Conservation (phyloP, 2,113 vertebrate species). For the Mionectes macconnelli region DNA sequence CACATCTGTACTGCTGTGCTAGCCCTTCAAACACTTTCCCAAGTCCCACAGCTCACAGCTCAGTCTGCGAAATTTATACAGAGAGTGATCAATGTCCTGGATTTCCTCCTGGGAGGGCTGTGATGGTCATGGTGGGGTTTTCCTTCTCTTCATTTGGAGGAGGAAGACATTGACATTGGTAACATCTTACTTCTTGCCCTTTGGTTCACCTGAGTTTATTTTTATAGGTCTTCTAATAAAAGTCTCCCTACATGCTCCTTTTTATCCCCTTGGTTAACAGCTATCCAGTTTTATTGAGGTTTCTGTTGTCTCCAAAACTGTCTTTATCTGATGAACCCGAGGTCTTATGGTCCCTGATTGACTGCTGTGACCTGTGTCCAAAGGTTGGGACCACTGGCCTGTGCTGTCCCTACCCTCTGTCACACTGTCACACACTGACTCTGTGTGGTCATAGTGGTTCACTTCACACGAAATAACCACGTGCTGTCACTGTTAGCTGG, state of each 20-base stretch:
- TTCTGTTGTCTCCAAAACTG: not conserved
- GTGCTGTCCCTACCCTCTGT: not conserved
- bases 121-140: not conserved
- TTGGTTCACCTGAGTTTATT: not conserved
- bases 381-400: not conserved
- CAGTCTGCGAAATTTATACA: not conserved
- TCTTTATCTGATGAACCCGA: rapidly evolving
- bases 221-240: not conserved
- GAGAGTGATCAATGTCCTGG: not conserved
- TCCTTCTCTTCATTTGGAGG: not conserved
- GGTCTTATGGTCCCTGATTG: rapidly evolving
- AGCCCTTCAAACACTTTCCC: rapidly evolving
- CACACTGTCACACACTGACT: not conserved
- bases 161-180: not conserved
- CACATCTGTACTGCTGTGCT: not conserved
- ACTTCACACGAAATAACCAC: not conserved
- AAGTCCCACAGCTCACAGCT: not conserved
- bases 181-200: not conserved
- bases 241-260: not conserved
- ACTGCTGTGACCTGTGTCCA: not conserved
- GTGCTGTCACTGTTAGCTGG: not conserved
- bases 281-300: not conserved
- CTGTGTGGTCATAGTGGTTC: not conserved
- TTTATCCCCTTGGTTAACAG: rapidly evolving
- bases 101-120: not conserved